Base-by-base conservation (phyloP, 2,797 vertebrate species). In the Babyrousa celebensis region DNA sequence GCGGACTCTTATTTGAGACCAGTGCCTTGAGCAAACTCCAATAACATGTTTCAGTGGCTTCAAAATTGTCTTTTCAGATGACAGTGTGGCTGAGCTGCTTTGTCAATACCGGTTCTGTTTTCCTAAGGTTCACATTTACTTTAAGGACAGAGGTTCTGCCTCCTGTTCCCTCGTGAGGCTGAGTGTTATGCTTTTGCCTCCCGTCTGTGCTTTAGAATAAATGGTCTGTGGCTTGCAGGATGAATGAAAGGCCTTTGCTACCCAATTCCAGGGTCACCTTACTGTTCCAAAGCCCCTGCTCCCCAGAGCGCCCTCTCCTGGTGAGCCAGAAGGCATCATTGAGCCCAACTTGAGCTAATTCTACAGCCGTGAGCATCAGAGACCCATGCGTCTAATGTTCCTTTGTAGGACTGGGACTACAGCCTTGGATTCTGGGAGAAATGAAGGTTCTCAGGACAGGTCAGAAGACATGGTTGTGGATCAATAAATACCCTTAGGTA, bases 11-110 rank as follows among this genome's bases (percentile, higher is more conserved):
- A 52, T 62, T 67, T 71, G 71, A 84, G 85, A 71, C 85, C 58
- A 68, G 17, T 32, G 89, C 97, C 87, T 88, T 93, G 74, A 96
- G 94, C 90, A 96, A 94, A 86, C 36, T 97, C 82, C 77, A 71
- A 70, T 96, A 27, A 12, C 83, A 88, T 67, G 43, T 96, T 97
- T 90, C 58, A 2, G 63, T 86, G 86, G 78, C 94, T 98, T 96
- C 93, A 68, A 94, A 92, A 82, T 96, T 92, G 71, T 96, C 94
- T 96, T 96, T 96, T 85, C 86, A 89, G 91, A 96, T 95, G 95
- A 84, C 84, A 92, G 32, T 58, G 89, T 89, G 84, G 89, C 97
- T 96, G 86, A 95, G 74, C 88, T 97, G 54, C 83, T 67, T 91
- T 97, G 86, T 97, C 87, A 97, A 95, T 84, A 96, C 3, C 0